Base-by-base conservation (phyloP, 2,113 vertebrate genomes). In the Uria lomvia region DNA sequence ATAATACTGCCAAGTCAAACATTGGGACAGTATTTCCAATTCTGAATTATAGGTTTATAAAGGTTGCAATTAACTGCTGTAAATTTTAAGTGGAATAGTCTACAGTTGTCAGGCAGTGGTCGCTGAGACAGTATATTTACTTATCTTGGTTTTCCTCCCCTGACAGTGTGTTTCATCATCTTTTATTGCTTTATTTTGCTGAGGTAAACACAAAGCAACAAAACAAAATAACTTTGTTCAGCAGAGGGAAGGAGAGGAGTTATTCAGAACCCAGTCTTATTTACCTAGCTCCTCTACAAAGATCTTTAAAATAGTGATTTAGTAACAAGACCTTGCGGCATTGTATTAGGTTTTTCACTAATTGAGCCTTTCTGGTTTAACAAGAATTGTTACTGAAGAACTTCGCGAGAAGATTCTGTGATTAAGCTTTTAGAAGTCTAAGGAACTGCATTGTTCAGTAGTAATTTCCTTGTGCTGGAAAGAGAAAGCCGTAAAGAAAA, bases 131-230 rank as follows among this genome's bases (percentile, higher is more conserved):
- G 59, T 65, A 2, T 74, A 50, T 94, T 92, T 60, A 45, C 40
- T 90, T 56, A 32, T n/a, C 74, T 53, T 66, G 24, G n/a, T 74
- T 85, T 63, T 65, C 47, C 12, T 75, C 45, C 36, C n/a, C 66
- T 62, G 76, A 19, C 71, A 40, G 2, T 52, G 21, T 36, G 34
- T 95, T 94, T 87, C 47, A 67, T 77, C 40, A 72, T 47, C 76
- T 90, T 93, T 94, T 78, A 58, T 78, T 83, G 86, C 67, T 94
- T 94, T 63, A 22, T 85, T 96, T 96, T 92, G 36, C 50, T 83
- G 93, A 94, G 55, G 91, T 81, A 93, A 87, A 88, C 47, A 52
- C 15, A 81, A 88, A 92, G 32, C 83, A 86, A 38, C 59, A 65
- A 74, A 95, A 45, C 36, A 55, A 52, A 53, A 23, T 59, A 66